phyloP scores from a whole-genome alignment of 2,888 invertebrate genomes.

The Chymomyza fuscimana region DNA sequence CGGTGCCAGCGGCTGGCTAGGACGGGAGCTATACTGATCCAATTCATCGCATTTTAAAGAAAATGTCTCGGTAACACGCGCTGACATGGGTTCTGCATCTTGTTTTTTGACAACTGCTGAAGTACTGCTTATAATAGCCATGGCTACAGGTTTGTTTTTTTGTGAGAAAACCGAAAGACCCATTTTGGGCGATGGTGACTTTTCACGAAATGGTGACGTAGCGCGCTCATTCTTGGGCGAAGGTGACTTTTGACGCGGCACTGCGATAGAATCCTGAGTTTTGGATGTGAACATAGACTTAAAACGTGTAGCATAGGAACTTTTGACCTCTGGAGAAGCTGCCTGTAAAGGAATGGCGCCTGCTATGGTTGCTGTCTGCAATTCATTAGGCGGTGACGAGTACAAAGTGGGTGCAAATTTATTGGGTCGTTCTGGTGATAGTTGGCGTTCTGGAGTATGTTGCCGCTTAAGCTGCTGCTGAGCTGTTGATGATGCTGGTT shows the following conservation, averaged over 20 bases:
- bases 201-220: conserved; percentile 38
- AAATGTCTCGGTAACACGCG: conserved; percentile 77
- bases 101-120: conserved; percentile 51
- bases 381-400: neutral
- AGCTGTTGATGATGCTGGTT: conserved; percentile 11
- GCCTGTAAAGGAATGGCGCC: conserved; percentile 44
- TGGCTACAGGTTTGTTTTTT: conserved; percentile 56
- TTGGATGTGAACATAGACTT: conserved; percentile 75
- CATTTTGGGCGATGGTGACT: conserved; percentile 61
- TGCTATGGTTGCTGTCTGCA: conserved; percentile 25
- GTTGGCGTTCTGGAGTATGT: conserved; percentile 68
- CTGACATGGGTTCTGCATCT: conserved; percentile 69
- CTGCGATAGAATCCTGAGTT: conserved; percentile 21
- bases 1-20: conserved; percentile 56
- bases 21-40: conserved; percentile 76
- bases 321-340: conserved; percentile 64
- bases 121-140: conserved; percentile 62
- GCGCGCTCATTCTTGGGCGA: conserved; percentile 32
- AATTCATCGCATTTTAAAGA: conserved; percentile 79
- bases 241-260: conserved; percentile 48
- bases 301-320: conserved; percentile 72
- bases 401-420: conserved; percentile 35
- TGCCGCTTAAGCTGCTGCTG: conserved; percentile 65
- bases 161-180: conserved; percentile 65
- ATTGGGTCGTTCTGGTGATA: conserved; percentile 62